phyloP scores from a whole-genome alignment of 2,113 vertebrate species.

The Elephantulus edwardii region DNA sequence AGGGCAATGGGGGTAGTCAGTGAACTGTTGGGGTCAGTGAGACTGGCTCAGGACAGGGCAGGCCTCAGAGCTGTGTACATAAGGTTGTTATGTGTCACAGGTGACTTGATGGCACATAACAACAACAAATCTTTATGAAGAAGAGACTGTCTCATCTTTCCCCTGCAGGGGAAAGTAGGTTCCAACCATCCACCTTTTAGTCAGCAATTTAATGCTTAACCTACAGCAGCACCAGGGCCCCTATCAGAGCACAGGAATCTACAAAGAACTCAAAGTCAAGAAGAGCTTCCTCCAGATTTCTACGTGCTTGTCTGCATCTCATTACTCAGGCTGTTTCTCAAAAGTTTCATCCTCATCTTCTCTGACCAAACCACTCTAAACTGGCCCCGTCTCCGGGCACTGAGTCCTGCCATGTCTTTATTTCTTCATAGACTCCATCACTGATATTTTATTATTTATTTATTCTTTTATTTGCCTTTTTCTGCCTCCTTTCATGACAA shows the following conservation, averaged over 20 bases:
- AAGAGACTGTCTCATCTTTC: too few species aligned
- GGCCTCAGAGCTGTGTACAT: too few species aligned
- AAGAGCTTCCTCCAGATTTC: not conserved
- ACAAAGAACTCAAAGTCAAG: not conserved
- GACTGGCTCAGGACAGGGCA: too few species aligned
- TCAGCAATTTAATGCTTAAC: too few species aligned
- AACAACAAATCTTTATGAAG: too few species aligned
- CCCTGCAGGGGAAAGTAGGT: too few species aligned
- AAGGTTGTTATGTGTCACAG: too few species aligned
- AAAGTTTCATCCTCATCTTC: not conserved
- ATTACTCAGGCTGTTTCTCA: not conserved
- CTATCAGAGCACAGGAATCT: not conserved
- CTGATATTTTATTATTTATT: not conserved
- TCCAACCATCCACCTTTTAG: too few species aligned
- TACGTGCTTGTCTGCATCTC: not conserved
- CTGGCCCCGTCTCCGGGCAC: not conserved
- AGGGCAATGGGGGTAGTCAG: too few species aligned
- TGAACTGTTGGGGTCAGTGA: too few species aligned
- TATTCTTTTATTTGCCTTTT: not conserved
- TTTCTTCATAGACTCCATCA: not conserved
- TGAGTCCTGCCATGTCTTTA: not conserved
- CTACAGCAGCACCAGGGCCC: too few species aligned
- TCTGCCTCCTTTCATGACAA: not conserved
- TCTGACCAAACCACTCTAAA: not conserved
- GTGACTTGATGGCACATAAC: too few species aligned